phyloP scores from a whole-genome alignment of 1,140 invertebrate genomes.

The honey bee (Apis mellifera) region DNA sequence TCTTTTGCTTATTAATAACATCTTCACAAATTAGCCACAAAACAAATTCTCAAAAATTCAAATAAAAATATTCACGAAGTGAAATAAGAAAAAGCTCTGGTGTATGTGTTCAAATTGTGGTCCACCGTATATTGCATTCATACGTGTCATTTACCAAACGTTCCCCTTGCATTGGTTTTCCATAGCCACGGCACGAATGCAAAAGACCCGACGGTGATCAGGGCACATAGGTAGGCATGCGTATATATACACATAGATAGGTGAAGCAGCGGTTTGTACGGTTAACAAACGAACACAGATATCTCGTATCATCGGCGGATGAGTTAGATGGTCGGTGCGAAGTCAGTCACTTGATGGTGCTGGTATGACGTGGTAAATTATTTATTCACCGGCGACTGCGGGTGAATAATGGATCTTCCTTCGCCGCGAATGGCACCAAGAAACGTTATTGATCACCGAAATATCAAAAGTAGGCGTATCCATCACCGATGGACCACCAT shows the following conservation, averaged over 20 bases:
- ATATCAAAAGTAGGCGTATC: constrained; percentile 76
- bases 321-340: constrained; percentile 43
- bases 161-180: neutral
- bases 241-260: neutral
- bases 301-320: constrained; percentile 60
- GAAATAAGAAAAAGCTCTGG: neutral
- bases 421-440: constrained; percentile 68
- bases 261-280: neutral
- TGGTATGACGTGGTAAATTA: constrained; percentile 74
- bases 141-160: constrained; percentile 12
- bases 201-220: neutral
- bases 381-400: constrained; percentile 74
- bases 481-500: constrained; percentile 67
- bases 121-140: neutral
- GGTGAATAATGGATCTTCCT: constrained; percentile 72
- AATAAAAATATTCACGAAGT: neutral
- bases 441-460: constrained; percentile 75
- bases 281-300: constrained; percentile 44
- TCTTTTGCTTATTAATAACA: neutral
- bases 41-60: neutral
- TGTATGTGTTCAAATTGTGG: neutral
- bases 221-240: neutral
- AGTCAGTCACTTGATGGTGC: constrained; percentile 64
- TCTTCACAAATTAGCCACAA: neutral
- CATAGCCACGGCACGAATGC: neutral